Evolutionary conservation across 2,888 invertebrate genomes (phyloP).

Genomic region (Lysandra coridon): DNA sequence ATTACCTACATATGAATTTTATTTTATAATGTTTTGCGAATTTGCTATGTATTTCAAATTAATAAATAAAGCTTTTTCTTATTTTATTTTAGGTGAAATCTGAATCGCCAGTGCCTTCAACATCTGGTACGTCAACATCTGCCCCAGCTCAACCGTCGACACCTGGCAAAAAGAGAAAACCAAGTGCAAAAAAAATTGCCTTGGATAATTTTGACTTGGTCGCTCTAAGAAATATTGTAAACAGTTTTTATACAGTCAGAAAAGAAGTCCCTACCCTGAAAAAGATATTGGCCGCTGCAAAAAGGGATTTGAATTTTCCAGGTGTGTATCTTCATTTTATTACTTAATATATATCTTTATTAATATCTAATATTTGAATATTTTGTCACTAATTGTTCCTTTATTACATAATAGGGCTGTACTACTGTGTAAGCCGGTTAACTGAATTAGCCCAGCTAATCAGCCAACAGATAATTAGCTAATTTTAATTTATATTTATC

Average conservation of each 20-base stretch:
- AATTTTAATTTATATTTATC: too few species aligned
- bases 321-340: slow-evolving; percentile 14
- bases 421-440: too few species aligned
- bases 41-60: too few species aligned
- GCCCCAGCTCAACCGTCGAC: background rate
- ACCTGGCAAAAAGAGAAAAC: slow-evolving; percentile 10
- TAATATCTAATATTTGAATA: too few species aligned
- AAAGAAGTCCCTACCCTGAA: background rate
- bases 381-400: too few species aligned
- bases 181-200: background rate
- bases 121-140: background rate
- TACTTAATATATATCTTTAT: background rate
- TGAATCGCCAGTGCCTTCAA: background rate
- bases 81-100: too few species aligned
- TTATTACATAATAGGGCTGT: too few species aligned
- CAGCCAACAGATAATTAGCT: too few species aligned
- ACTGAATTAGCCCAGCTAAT: too few species aligned
- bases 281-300: slow-evolving; percentile 25
- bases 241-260: background rate
- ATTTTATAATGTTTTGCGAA: too few species aligned
- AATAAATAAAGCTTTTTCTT: too few species aligned
- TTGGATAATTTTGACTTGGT: slow-evolving; percentile 2
- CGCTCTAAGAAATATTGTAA: background rate
- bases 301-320: slow-evolving; percentile 30
- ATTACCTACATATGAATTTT: background rate